Percentiles rank a stretch among this genome's conserved stretches.
Conservation (phyloP, 2,888 invertebrate species). For the Spialia ferax region DNA sequence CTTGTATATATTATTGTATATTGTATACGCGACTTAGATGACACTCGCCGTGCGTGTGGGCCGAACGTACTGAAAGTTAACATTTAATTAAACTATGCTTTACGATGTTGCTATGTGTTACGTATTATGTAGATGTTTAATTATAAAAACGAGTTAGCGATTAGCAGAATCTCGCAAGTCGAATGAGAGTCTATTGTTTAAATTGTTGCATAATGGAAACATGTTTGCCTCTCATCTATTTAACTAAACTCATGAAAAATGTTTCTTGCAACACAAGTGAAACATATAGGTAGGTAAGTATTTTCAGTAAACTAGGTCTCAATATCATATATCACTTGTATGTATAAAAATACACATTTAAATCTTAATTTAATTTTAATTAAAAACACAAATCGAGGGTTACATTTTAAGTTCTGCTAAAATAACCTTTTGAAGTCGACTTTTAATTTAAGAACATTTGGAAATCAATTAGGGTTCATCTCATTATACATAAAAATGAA, state of each 20-base stretch:
- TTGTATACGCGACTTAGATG: constrained; percentile 35
- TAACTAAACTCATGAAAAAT: neutral
- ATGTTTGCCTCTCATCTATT: neutral
- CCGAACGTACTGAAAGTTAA: neutral
- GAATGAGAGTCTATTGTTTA: neutral
- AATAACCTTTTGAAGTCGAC: too few species aligned
- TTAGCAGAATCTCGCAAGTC: constrained; percentile 13
- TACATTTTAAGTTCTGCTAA: too few species aligned
- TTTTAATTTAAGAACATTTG: too few species aligned
- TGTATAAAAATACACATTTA: too few species aligned
- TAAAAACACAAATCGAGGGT: neutral
- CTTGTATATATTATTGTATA: constrained; percentile 23
- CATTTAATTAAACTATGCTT: neutral
- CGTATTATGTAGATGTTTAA: constrained; percentile 11
- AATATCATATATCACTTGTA: too few species aligned
- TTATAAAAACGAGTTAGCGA: constrained; percentile 2
- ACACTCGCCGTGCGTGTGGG: constrained; percentile 3
- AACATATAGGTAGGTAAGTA: too few species aligned
- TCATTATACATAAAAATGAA: too few species aligned
- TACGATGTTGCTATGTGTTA: constrained; percentile 1
- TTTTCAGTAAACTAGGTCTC: too few species aligned
- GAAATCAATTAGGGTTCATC: neutral
- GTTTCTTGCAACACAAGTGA: neutral
- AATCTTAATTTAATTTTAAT: neutral
- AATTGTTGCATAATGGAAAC: neutral